Evolutionary conservation across 2,888 invertebrate genomes (phyloP).

Genomic region (Lacanobia oleracea): DNA sequence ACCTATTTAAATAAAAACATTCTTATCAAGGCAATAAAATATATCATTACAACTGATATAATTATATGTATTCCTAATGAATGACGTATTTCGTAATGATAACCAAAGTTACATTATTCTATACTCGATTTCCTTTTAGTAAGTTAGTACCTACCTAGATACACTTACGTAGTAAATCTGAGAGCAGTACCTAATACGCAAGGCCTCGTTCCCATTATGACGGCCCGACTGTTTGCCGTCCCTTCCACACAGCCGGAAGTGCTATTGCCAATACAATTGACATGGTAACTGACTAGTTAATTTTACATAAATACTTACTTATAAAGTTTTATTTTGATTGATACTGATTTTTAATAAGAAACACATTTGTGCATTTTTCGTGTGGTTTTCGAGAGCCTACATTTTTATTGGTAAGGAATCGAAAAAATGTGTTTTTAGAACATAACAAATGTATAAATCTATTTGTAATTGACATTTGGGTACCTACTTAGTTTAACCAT

Average conservation of each 20-base stretch:
- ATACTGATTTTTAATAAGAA: background rate
- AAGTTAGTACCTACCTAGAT: background rate
- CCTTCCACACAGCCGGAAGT: conserved; percentile 42
- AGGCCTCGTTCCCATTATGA: conserved; percentile 38
- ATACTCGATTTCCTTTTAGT: conserved; percentile 33
- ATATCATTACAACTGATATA: conserved; percentile 40
- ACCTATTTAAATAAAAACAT: conserved; percentile 38
- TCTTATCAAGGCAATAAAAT: conserved; percentile 51
- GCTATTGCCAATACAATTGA: conserved; percentile 36
- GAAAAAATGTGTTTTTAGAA: no score
- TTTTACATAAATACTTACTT: background rate
- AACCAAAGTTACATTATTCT: conserved; percentile 42
- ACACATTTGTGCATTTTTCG: background rate
- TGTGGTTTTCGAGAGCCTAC: background rate
- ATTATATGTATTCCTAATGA: conserved; percentile 38
- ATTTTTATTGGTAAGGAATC: background rate
- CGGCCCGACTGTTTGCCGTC: conserved; percentile 21
- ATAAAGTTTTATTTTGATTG: background rate
- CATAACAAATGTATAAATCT: no score
- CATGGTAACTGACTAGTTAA: conserved; percentile 1
- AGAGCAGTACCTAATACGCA: conserved; percentile 21
- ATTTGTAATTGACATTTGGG: no score
- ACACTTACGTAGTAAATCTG: conserved; percentile 11
- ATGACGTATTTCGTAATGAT: conserved; percentile 39
- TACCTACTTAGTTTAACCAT: no score